These are phyloP conservation scores for Anoplolepis gracilipes DNA, from an alignment of 1,140 invertebrate species.

Conservation along the genomic window DNA sequence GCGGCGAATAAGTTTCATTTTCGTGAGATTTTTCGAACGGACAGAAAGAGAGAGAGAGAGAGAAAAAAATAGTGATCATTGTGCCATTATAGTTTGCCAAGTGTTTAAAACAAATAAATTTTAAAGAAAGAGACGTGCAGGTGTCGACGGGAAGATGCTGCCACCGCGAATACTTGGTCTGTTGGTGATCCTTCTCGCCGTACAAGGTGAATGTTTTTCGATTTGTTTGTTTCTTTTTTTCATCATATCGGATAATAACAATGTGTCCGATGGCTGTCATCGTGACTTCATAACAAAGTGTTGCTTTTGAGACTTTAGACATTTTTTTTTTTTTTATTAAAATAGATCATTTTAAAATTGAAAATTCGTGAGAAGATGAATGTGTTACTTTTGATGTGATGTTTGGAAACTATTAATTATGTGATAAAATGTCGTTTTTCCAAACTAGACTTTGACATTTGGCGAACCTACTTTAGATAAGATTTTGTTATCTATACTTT, in stretches of 20 bases:
- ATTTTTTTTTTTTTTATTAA: background rate
- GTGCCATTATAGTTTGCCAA: slow-evolving; percentile 67
- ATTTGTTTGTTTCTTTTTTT: background rate
- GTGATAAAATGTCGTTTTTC: background rate
- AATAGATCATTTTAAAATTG: background rate
- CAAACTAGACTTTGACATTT: slow-evolving; percentile 16
- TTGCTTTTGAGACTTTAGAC: background rate
- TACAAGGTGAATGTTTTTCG: slow-evolving; percentile 49
- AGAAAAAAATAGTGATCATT: slow-evolving; percentile 45
- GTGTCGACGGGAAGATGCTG: slow-evolving; percentile 50
- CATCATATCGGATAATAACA: background rate
- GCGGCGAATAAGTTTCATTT: background rate
- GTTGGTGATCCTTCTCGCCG: slow-evolving; percentile 63
- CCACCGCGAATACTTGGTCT: slow-evolving; percentile 63
- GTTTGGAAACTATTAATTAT: background rate
- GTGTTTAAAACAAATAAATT: slow-evolving; percentile 47
- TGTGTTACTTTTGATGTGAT: background rate
- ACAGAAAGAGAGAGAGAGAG: background rate
- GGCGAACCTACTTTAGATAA: slow-evolving; percentile 13
- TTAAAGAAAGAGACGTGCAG: background rate
- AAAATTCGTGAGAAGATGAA: too few species aligned
- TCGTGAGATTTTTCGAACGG: background rate
- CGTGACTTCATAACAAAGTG: background rate
- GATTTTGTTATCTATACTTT: background rate
- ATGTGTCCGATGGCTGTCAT: background rate